These are phyloP conservation scores for Myrmophylax atrothorax DNA, from an alignment of 2,113 vertebrate species.

Conservation along the genomic window DNA sequence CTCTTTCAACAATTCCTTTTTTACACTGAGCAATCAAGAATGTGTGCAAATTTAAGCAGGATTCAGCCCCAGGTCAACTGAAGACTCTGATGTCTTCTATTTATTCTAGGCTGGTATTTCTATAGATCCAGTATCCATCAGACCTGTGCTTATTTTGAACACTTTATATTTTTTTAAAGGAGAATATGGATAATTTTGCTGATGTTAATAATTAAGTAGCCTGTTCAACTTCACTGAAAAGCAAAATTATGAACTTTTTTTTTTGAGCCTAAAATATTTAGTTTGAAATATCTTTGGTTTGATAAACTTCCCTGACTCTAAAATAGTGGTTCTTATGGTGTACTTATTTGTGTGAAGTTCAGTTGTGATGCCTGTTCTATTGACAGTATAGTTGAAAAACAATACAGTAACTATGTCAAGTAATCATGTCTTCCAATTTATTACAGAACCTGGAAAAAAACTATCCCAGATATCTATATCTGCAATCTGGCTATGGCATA, in stretches of 20 bases:
- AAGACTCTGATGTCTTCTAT: background rate
- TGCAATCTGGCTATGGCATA: slow-evolving; percentile 71
- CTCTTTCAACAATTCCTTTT: background rate
- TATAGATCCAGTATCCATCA: background rate
- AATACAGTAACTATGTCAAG: background rate
- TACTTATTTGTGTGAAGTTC: background rate
- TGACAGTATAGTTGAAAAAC: background rate
- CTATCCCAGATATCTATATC: slow-evolving; percentile 72
- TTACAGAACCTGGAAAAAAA: slow-evolving; percentile 73
- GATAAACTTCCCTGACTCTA: background rate
- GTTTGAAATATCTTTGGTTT: background rate
- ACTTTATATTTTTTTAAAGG: background rate
- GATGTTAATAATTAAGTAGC: background rate
- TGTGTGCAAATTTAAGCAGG: background rate
- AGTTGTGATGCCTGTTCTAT: background rate
- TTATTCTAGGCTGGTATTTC: background rate
- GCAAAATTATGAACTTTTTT: background rate
- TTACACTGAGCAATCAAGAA: background rate
- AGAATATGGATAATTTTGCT: background rate
- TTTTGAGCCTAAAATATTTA: background rate
- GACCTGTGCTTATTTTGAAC: background rate
- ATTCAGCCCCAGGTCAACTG: background rate
- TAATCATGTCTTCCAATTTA: background rate
- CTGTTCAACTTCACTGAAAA: background rate
- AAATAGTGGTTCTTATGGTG: background rate